Percentiles rank a stretch among this genome's conserved stretches.
Evolutionary conservation across 1,140 invertebrate genomes (phyloP).

Genomic region (Phymastichus coffea): DNA sequence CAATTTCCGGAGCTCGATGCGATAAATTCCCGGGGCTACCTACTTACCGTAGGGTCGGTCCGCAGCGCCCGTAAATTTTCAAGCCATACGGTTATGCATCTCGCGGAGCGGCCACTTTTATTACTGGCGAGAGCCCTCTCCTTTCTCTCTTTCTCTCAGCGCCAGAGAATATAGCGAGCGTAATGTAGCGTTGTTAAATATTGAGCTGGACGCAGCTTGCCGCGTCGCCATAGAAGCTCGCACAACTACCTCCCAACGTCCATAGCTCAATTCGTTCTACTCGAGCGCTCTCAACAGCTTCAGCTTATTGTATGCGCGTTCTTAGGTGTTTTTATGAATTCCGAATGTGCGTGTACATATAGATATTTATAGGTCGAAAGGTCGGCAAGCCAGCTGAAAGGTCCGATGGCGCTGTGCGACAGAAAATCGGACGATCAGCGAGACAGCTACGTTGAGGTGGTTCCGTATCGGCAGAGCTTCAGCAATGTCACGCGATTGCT

Average conservation of each 20-base stretch:
- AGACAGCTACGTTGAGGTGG: conserved; percentile 68
- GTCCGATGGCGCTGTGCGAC: conserved; percentile 28
- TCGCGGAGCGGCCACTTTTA: conserved; percentile 24
- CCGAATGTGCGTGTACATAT: not conserved
- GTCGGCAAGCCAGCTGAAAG: conserved; percentile 34
- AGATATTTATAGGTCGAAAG: conserved; percentile 36
- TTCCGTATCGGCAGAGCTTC: conserved; percentile 59
- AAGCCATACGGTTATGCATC: conserved; percentile 11
- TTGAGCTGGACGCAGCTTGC: not conserved
- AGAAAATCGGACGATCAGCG: conserved; percentile 59
- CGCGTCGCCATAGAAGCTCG: not conserved
- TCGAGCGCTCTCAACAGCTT: too few relatives aligned
- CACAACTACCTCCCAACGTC: not conserved
- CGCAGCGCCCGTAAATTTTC: conserved; percentile 13
- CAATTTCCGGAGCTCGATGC: conserved; percentile 18
- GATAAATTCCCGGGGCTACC: conserved; percentile 18
- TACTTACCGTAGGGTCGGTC: conserved; percentile 14
- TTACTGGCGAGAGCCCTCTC: not conserved
- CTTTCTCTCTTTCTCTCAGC: not conserved
- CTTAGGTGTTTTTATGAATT: too few relatives aligned
- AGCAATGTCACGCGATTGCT: conserved; percentile 57
- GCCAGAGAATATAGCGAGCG: not conserved
- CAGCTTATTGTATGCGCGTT: too few relatives aligned
- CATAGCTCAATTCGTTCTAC: not conserved
- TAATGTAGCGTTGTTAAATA: conserved; percentile 14